These are phyloP conservation scores for Meloidogyne floridensis DNA, from an alignment of 1,140 invertebrate species.

Conservation along the genomic window DNA sequence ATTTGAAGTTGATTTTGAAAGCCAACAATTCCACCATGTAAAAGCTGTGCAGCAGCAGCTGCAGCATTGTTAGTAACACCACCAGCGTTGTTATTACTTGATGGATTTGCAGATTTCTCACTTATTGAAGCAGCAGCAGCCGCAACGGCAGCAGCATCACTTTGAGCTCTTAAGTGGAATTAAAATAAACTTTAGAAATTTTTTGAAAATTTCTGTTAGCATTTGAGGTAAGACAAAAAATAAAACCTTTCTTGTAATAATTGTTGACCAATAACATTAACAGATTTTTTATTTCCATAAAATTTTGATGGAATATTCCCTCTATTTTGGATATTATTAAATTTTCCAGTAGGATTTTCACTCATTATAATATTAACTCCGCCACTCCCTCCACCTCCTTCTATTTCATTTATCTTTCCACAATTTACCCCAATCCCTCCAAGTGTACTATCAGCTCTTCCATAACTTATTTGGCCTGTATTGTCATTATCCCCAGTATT, in stretches of 20 bases:
- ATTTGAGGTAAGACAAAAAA: too few relatives aligned
- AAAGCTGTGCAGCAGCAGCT: constrained; percentile 11
- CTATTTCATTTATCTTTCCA: neutral
- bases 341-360: constrained; percentile 2
- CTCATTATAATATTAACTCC: neutral
- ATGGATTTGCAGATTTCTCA: constrained; percentile 2
- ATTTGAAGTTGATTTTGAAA: constrained; percentile 30
- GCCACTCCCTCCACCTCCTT: neutral
- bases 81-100: neutral
- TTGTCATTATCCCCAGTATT: neutral
- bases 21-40: constrained; percentile 2
- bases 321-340: neutral
- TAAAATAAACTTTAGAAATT: neutral
- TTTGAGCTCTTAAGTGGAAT: constrained; percentile 9
- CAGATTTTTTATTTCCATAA: neutral
- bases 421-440: neutral
- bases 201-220: too few relatives aligned
- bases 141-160: constrained; percentile 19
- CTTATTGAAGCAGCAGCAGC: constrained; percentile 10
- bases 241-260: constrained; percentile 12
- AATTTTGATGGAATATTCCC: neutral
- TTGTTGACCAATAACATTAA: constrained; percentile 9
- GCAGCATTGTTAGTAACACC: neutral
- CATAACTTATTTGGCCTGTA: neutral
- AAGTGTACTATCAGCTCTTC: neutral